phyloP scores from a whole-genome alignment of 2,113 vertebrate species.

The Dipodomys merriami region DNA sequence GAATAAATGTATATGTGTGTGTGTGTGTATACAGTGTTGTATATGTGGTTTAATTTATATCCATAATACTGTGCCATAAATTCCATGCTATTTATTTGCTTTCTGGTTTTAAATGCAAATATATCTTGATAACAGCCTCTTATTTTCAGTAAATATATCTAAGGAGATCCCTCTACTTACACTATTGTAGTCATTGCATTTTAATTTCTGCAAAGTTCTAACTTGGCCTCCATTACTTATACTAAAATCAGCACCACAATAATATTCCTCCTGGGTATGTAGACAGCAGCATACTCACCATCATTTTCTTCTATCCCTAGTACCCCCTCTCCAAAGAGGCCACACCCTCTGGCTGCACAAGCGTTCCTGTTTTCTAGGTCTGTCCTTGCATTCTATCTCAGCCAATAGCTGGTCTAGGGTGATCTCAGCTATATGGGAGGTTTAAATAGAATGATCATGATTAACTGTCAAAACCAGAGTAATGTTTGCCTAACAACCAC shows the following conservation, averaged over 20 bases:
- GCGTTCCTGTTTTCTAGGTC: neutral
- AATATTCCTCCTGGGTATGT: neutral
- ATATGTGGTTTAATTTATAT: neutral
- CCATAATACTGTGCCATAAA: neutral
- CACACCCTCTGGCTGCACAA: neutral
- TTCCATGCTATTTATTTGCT: neutral
- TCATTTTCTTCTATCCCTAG: too few relatives aligned
- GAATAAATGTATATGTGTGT: too few relatives aligned
- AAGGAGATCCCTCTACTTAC: neutral
- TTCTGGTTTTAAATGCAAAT: neutral
- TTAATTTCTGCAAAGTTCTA: conserved; percentile 5
- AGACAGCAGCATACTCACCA: neutral
- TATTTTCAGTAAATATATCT: neutral
- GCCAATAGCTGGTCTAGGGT: too few relatives aligned
- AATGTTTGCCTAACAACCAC: too few relatives aligned
- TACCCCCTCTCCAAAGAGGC: neutral
- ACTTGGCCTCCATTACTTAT: neutral
- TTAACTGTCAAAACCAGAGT: too few relatives aligned
- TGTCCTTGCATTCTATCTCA: neutral
- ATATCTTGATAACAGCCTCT: neutral
- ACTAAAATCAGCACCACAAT: neutral
- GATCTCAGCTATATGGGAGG: too few relatives aligned
- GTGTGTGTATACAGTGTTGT: neutral
- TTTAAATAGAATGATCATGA: too few relatives aligned
- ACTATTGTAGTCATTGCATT: neutral